Evolutionary conservation across 1,140 invertebrate species (phyloP), one percentile per base, ranked within the genome.

Genomic region (Pinna nobilis): DNA sequence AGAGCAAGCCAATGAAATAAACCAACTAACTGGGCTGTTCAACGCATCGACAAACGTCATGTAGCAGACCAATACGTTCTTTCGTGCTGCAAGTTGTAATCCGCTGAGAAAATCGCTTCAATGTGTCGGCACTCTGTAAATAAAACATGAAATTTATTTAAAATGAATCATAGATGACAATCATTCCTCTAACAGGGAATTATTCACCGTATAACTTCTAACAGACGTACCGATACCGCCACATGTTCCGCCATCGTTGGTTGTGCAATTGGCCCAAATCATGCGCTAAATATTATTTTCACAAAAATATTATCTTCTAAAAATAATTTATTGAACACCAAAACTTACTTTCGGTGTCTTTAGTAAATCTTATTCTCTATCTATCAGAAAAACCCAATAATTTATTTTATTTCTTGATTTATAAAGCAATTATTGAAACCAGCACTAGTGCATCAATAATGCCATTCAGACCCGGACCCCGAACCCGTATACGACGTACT

Each of bases 71-170:
- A 77, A 92, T 92, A 79, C 95, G 91, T 79, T 94, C 93, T 78
- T 93, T 94, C 71, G 93, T 91, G 86, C 94, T 94, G 50, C 94
- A 91, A 78, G 93, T 93, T 86, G 95, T 93, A 74, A 96, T 92
- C 88, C 93, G 93, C 87, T 92, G 92, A 30, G 94, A 93, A 87
- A 96, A 91, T 91, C 95, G 94, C 84, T 94, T 95, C 75, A 96
- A 89, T 79, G 92, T 93, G 88, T 92, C 94, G 64, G 93, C 87
- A 77, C 93, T 88, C 93, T 95, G 66, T 11, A 81, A 79, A 77
- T 57, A 64, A 87, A 20, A 90, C 91, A 80, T 81, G 85, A 85
- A 37, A 20, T 65, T 15, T 30, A 39, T 20, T 49, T 30, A 51
- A 37, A 53, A 28, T 28, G 15, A 67, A 55, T 1, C 51, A 61